phyloP scores from a whole-genome alignment of 2,797 vertebrate genomes.

The Cottoperca gobio region DNA sequence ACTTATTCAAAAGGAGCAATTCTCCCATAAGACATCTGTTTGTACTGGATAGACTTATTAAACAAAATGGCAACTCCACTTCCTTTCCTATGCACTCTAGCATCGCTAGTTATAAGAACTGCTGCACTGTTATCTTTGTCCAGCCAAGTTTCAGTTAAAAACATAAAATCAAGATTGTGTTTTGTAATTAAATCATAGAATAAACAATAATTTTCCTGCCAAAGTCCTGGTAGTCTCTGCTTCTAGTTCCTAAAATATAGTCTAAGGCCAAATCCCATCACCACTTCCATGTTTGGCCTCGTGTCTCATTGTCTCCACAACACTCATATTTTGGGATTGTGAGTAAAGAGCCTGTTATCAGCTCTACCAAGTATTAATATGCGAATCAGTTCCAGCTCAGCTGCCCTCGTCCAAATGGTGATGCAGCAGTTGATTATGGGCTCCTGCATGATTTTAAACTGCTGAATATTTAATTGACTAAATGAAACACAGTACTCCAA shows the following conservation, averaged over 20 bases:
- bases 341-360: slow-evolving; percentile 60
- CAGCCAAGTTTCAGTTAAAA: background rate
- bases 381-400: slow-evolving; percentile 59
- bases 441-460: slow-evolving; percentile 61
- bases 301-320: slow-evolving; percentile 22
- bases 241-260: slow-evolving; percentile 14
- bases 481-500: slow-evolving; percentile 53
- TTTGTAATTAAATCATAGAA: background rate
- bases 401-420: slow-evolving; percentile 61
- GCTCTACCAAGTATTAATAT: slow-evolving; percentile 57
- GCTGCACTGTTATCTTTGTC: background rate
- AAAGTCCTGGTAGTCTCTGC: background rate
- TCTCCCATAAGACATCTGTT: background rate
- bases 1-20: slow-evolving; percentile 1
- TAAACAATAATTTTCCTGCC: background rate
- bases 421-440: slow-evolving; percentile 65
- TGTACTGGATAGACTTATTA: background rate
- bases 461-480: slow-evolving; percentile 66
- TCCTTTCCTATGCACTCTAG: background rate
- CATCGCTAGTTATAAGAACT: background rate
- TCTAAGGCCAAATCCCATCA: slow-evolving; percentile 14
- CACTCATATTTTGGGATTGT: slow-evolving; percentile 43
- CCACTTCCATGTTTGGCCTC: slow-evolving; percentile 19
- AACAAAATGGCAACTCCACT: background rate
- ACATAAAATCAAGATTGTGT: background rate